Percentiles rank a stretch among this genome's conserved stretches.
Evolutionary conservation across 2,797 vertebrate species (phyloP).

Genomic region (Heteromormyrus szaboi): DNA sequence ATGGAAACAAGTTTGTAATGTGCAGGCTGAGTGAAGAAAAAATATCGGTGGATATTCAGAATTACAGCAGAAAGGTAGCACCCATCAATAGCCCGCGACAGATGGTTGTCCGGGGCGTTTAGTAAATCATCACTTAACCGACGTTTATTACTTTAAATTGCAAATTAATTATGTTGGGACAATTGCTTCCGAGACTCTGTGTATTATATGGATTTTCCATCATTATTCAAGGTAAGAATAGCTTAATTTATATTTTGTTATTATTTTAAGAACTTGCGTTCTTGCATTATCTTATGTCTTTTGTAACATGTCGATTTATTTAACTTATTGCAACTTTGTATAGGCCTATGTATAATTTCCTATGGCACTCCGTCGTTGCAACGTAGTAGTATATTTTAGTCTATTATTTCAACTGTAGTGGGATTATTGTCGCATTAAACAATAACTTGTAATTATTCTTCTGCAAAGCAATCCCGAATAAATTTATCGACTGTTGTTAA

Average conservation of each 20-base stretch:
- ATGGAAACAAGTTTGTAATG: not conserved
- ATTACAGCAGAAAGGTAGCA: not conserved
- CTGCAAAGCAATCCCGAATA: not conserved
- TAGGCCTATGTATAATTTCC: not conserved
- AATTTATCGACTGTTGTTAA: not conserved
- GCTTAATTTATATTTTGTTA: not conserved
- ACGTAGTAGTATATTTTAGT: not conserved
- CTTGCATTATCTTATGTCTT: not conserved
- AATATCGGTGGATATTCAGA: not conserved
- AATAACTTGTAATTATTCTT: not conserved
- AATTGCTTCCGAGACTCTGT: not conserved
- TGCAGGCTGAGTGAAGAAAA: not conserved
- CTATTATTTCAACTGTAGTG: not conserved
- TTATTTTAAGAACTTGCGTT: not conserved
- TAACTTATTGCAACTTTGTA: not conserved
- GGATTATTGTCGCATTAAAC: not conserved
- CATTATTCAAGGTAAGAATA: conserved; percentile 39
- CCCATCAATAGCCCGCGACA: not conserved
- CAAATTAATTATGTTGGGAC: not conserved
- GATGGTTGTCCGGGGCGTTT: not conserved
- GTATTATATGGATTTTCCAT: conserved; percentile 20
- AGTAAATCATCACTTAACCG: conserved; percentile 13
- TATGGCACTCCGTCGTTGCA: not conserved
- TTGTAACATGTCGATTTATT: not conserved
- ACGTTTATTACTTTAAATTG: conserved; percentile 9